A percentile compares a stretch with the other conserved stretches of the same genome.
Conservation (phyloP, 1,140 invertebrate genomes). For the Hyposmocoma kahamanoa region DNA sequence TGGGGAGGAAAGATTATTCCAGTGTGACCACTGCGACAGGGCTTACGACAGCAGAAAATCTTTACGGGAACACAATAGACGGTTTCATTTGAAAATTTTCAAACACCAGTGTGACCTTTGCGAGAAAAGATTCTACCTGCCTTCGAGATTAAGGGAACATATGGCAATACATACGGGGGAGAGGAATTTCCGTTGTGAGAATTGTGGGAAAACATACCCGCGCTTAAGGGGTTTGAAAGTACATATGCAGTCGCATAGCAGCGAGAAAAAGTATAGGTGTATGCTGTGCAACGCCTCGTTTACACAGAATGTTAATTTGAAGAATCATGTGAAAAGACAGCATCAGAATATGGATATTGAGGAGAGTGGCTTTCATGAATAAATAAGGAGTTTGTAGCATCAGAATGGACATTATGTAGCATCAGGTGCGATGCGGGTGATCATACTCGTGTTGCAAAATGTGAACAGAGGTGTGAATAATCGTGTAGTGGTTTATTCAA, state of each 20-base stretch:
- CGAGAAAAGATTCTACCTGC: conserved; percentile 55
- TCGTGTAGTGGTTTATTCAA: no score
- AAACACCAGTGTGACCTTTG: conserved; percentile 58
- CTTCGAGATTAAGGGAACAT: conserved; percentile 49
- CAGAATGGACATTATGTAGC: no score
- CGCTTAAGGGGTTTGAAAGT: conserved; percentile 40
- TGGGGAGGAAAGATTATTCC: conserved; percentile 40
- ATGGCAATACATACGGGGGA: conserved; percentile 57
- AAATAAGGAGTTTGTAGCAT: no score
- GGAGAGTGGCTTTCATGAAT: no score
- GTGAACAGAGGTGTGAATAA: no score
- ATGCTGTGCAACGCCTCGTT: conserved; percentile 40
- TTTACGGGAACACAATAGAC: conserved; percentile 44
- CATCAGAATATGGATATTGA: conserved; percentile 35
- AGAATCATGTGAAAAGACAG: conserved; percentile 51
- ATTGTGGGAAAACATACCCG: conserved; percentile 56
- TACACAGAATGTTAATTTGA: conserved; percentile 48
- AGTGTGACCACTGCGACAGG: conserved; percentile 49
- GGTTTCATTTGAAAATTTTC: conserved; percentile 49
- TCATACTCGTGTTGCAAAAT: no score
- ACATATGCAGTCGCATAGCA: conserved; percentile 47
- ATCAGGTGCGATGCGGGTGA: no score
- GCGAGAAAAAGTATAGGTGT: conserved; percentile 44
- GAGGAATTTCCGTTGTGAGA: conserved; percentile 56
- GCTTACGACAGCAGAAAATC: conserved; percentile 53